Evolutionary conservation across 2,113 vertebrate species (phyloP).

Genomic region (Chloroceryle aenea): DNA sequence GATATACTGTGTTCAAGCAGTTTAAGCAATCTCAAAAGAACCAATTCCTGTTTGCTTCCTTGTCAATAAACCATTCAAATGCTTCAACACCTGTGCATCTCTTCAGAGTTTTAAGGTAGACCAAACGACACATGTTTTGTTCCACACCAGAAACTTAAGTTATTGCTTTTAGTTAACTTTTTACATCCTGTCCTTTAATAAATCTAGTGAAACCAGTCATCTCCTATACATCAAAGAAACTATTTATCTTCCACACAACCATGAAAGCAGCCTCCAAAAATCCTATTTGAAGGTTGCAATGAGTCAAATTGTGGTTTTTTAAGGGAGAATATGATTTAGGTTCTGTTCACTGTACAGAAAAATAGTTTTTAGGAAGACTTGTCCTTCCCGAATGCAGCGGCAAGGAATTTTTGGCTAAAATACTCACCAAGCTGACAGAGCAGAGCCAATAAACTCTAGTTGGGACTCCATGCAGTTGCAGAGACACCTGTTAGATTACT

Average conservation of each 20-base stretch:
- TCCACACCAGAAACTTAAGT: not conserved
- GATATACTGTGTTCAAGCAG: not conserved
- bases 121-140: not conserved
- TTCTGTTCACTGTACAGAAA: not conserved
- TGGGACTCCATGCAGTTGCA: not conserved
- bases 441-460: not conserved
- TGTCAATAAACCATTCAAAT: not conserved
- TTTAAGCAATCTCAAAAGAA: not conserved
- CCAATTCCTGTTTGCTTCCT: not conserved
- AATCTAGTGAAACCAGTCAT: not conserved
- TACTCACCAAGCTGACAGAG: not conserved
- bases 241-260: not conserved
- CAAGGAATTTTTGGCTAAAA: not conserved
- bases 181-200: not conserved
- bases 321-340: not conserved
- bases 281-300: not conserved
- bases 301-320: not conserved
- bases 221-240: not conserved
- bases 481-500: not conserved
- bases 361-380: not conserved
- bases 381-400: not conserved
- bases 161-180: not conserved
- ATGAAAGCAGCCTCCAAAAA: not conserved
- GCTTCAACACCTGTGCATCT: not conserved
- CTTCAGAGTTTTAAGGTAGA: not conserved